A percentile compares a stretch with the other conserved stretches of the same genome.
These are phyloP conservation scores for Terebella lapidaria DNA, from an alignment of 2,888 invertebrate species.

Conservation along the genomic window DNA sequence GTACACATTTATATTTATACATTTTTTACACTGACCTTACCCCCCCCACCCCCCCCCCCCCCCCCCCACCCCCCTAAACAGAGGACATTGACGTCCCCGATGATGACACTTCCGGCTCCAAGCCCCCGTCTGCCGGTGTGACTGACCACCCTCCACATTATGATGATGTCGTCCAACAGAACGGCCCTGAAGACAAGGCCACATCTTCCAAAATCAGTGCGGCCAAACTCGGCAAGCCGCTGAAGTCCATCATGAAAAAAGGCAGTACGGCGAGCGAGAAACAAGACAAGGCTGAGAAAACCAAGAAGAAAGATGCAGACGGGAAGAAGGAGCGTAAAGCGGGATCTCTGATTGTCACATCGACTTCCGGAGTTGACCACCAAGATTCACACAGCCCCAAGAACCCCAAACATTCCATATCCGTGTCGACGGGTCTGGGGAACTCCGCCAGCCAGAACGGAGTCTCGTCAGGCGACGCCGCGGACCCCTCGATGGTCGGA, in stretches of 20 bases:
- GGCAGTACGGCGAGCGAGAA: neutral
- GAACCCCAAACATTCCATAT: conserved; percentile 3
- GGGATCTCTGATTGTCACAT: no score
- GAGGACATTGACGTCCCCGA: conserved; percentile 6
- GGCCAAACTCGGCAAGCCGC: conserved; percentile 17
- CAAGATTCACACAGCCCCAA: neutral
- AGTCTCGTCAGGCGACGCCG: neutral
- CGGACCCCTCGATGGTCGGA: neutral
- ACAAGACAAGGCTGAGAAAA: neutral
- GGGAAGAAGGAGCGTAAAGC: neutral
- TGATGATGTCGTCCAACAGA: neutral
- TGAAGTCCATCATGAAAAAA: conserved; percentile 23
- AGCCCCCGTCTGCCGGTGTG: neutral
- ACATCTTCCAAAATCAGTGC: neutral
- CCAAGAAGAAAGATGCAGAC: neutral
- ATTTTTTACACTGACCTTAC: no score
- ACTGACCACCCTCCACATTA: neutral
- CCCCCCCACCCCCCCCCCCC: no score
- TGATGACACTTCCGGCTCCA: neutral
- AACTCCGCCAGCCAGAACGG: neutral
- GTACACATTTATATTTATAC: no score
- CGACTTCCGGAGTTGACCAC: neutral
- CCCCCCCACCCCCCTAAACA: no score
- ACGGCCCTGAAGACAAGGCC: neutral
- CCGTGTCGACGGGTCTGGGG: neutral